These are phyloP conservation scores for Drosophila falleni DNA, from an alignment of 2,888 invertebrate species.

Conservation along the genomic window DNA sequence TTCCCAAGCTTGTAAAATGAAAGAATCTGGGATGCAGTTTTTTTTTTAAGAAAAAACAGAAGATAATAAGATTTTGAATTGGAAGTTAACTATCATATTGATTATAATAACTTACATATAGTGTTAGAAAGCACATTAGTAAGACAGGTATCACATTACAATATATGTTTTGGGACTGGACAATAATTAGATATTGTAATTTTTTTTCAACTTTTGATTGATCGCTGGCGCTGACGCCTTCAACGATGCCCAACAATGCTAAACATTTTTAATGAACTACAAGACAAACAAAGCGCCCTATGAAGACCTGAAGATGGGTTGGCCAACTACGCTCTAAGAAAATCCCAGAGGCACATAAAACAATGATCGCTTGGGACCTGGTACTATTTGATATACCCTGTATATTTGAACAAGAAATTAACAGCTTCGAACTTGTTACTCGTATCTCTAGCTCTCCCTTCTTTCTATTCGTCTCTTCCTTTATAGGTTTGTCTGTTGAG, in stretches of 20 bases:
- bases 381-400: constrained; percentile 24
- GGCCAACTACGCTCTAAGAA: constrained; percentile 10
- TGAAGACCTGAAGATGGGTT: constrained; percentile 2
- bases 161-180: neutral
- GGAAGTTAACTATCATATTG: neutral
- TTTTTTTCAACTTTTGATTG: constrained; percentile 30
- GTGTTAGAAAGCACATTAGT: neutral
- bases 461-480: neutral
- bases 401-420: constrained; percentile 70
- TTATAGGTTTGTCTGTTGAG: constrained; percentile 24
- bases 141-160: neutral
- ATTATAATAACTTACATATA: neutral
- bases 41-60: too few relatives aligned
- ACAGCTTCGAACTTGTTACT: constrained; percentile 74
- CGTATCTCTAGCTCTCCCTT: neutral
- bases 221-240: constrained; percentile 47
- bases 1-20: too few relatives aligned
- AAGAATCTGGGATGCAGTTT: too few relatives aligned
- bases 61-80: too few relatives aligned
- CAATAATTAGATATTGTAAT: neutral
- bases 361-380: constrained; percentile 53
- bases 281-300: constrained; percentile 49
- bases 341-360: constrained; percentile 30
- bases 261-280: constrained; percentile 76
- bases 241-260: constrained; percentile 65